Evolutionary conservation across 1,140 invertebrate species (phyloP).

Genomic region (Bicyclus anynana): DNA sequence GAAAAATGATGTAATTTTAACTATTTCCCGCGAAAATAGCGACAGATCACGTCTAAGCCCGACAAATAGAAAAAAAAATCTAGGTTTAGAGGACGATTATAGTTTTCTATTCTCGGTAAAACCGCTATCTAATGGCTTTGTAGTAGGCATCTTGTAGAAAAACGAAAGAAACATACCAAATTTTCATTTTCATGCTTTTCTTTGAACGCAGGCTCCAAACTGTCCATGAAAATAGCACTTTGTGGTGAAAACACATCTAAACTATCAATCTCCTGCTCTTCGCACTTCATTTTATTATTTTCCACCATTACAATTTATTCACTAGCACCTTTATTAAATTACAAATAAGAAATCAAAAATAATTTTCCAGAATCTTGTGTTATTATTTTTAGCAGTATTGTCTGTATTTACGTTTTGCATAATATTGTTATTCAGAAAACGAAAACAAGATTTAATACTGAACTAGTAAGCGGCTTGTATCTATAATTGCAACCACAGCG

Average conservation of each 20-base stretch:
- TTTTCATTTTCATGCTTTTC: conserved; percentile 47
- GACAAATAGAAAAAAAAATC: too few relatives aligned
- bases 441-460: conserved; percentile 1
- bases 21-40: too few relatives aligned
- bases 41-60: too few relatives aligned
- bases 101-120: neutral
- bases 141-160: neutral
- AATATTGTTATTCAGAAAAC: conserved; percentile 12
- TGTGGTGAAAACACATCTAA: conserved; percentile 55
- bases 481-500: conserved; percentile 43
- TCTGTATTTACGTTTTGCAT: neutral
- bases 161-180: conserved; percentile 30
- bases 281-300: conserved; percentile 47
- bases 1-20: too few relatives aligned
- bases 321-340: neutral
- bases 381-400: neutral
- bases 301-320: conserved; percentile 52
- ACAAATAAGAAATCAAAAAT: neutral
- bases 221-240: conserved; percentile 55
- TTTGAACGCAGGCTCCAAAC: conserved; percentile 55
- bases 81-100: too few relatives aligned
- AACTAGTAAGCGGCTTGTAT: conserved; percentile 4
- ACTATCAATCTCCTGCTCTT: conserved; percentile 58
- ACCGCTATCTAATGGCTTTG: neutral
- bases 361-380: neutral